Conservation (phyloP, 2,797 vertebrate species). For the Esox masquinongy region DNA sequence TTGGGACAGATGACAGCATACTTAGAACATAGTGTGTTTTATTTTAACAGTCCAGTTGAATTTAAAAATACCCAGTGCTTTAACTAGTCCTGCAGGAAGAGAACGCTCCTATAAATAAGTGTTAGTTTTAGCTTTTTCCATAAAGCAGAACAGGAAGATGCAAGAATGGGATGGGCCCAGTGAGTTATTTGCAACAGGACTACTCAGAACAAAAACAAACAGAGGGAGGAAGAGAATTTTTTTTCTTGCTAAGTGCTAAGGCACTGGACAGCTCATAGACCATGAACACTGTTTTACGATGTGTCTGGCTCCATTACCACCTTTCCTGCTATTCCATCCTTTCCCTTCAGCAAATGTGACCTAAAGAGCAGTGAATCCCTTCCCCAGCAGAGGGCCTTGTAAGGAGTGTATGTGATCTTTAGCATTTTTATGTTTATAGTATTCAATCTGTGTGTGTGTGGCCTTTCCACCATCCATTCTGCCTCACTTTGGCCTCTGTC, state of each 20-base stretch:
- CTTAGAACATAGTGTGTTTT: conserved; percentile 7
- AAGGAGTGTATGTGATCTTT: conserved; percentile 19
- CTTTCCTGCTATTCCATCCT: conserved; percentile 21
- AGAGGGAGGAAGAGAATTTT: conserved; percentile 11
- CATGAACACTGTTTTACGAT: background rate
- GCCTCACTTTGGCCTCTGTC: conserved; percentile 53
- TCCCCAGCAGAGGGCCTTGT: conserved; percentile 13
- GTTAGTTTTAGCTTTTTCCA: conserved; percentile 41
- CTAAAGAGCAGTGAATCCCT: conserved; percentile 26
- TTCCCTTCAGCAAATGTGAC: conserved; percentile 37
- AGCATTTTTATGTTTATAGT: conserved; percentile 5
- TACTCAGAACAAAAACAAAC: background rate
- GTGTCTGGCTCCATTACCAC: conserved; percentile 9
- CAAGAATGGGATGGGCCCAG: conserved; percentile 26
- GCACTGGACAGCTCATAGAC: conserved; percentile 34
- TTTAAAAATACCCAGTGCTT: conserved; percentile 33
- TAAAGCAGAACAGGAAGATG: conserved; percentile 38
- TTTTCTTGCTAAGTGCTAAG: conserved; percentile 31
- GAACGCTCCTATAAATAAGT: conserved; percentile 14
- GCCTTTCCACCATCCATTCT: conserved; percentile 27
- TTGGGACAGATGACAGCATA: background rate
- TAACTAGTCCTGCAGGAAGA: conserved; percentile 29
- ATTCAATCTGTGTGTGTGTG: conserved; percentile 17
- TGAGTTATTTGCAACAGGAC: conserved; percentile 16
- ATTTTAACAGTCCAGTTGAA: conserved; percentile 32